Percentiles rank a stretch among this genome's conserved stretches.
phyloP scores from a whole-genome alignment of 2,113 vertebrate genomes.

The Rhabdornis inornatus region DNA sequence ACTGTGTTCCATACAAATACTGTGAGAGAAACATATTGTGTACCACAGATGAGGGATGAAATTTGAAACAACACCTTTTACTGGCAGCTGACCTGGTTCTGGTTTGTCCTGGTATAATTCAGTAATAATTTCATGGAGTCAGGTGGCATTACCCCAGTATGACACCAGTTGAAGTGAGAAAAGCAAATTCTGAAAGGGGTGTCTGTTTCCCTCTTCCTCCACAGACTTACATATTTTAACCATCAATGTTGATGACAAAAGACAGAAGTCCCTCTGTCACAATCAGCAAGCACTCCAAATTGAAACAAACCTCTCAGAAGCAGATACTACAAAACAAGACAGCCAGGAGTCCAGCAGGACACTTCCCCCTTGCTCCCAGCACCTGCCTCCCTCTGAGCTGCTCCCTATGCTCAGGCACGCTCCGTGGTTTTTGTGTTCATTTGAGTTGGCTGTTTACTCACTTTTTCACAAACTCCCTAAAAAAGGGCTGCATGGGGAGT shows the following conservation, averaged over 20 bases:
- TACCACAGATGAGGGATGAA: background rate
- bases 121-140: background rate
- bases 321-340: background rate
- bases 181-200: background rate
- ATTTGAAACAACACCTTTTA: background rate
- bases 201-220: background rate
- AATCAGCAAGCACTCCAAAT: background rate
- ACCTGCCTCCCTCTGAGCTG: background rate
- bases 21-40: background rate
- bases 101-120: background rate
- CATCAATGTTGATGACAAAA: background rate
- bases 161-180: background rate
- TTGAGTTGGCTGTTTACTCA: background rate
- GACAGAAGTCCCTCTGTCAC: background rate
- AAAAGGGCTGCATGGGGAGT: background rate
- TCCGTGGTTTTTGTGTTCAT: background rate
- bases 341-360: background rate
- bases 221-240: background rate
- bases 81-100: background rate
- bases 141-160: background rate
- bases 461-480: background rate
- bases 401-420: fast-evolving
- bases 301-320: background rate
- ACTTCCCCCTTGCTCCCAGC: background rate
- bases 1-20: background rate